Evolutionary conservation across 2,113 vertebrate species (phyloP).

Genomic region (Dendrocopos noguchii): DNA sequence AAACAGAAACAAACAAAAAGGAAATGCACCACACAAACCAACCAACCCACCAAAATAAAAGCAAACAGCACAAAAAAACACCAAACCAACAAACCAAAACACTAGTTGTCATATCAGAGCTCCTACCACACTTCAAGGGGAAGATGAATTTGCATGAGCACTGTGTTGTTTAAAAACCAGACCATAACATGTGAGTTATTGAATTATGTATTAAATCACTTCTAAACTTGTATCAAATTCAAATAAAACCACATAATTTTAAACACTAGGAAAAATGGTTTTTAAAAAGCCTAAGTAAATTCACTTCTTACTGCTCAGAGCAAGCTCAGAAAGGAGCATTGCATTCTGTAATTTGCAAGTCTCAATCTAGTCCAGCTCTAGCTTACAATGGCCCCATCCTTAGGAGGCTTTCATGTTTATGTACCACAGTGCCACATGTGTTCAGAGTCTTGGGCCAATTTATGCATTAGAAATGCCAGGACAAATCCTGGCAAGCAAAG

Average conservation of each 20-base stretch:
- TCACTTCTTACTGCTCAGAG: background rate
- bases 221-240: slow-evolving; percentile 2
- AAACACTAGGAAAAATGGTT: background rate
- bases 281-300: background rate
- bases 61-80: background rate
- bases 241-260: background rate
- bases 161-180: slow-evolving; percentile 11
- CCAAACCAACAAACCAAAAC: background rate
- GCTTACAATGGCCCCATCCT: background rate
- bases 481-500: background rate
- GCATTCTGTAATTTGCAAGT: background rate
- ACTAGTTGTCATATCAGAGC: background rate
- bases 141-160: slow-evolving; percentile 9
- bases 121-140: slow-evolving; percentile 2
- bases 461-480: background rate
- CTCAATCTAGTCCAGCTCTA: background rate
- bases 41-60: no score
- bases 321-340: background rate
- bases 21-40: no score
- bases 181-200: background rate
- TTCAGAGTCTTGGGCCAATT: background rate
- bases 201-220: background rate
- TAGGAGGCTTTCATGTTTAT: background rate
- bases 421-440: rapidly evolving
- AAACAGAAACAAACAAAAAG: background rate